These are phyloP conservation scores for Spilogale gracilis DNA, from an alignment of 2,113 vertebrate genomes.

Conservation along the genomic window DNA sequence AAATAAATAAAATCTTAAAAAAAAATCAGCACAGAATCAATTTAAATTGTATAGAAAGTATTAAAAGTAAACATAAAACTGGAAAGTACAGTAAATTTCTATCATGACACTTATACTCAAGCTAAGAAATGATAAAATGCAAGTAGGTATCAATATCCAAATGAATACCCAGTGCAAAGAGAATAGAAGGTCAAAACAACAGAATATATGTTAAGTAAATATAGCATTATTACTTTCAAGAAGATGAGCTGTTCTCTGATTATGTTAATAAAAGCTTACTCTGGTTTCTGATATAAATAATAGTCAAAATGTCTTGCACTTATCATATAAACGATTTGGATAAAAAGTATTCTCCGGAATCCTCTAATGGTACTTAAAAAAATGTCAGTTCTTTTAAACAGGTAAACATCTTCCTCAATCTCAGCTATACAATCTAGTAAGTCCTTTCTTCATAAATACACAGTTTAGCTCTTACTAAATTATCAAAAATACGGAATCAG, in stretches of 20 bases:
- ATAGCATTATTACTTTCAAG: background rate
- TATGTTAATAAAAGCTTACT: slow-evolving; percentile 24
- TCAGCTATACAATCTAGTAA: slow-evolving; percentile 23
- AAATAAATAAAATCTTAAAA: too few relatives aligned
- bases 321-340: background rate
- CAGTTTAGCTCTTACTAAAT: slow-evolving; percentile 7
- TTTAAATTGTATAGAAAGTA: background rate
- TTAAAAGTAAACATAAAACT: slow-evolving; percentile 39
- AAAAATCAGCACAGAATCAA: background rate
- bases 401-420: background rate
- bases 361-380: slow-evolving; percentile 9
- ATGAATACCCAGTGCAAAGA: background rate
- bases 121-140: slow-evolving; percentile 43
- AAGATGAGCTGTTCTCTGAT: background rate
- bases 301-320: background rate
- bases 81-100: slow-evolving; percentile 24
- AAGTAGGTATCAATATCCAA: slow-evolving; percentile 40
- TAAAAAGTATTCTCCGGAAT: slow-evolving; percentile 18
- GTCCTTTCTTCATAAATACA: background rate
- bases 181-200: background rate
- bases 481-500: background rate
- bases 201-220: slow-evolving; percentile 41
- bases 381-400: slow-evolving; percentile 4
- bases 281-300: slow-evolving; percentile 27
- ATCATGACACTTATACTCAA: background rate